Percentiles rank a stretch among this genome's conserved stretches.
phyloP scores from a whole-genome alignment of 2,888 invertebrate species.

The Phasia obesa region DNA sequence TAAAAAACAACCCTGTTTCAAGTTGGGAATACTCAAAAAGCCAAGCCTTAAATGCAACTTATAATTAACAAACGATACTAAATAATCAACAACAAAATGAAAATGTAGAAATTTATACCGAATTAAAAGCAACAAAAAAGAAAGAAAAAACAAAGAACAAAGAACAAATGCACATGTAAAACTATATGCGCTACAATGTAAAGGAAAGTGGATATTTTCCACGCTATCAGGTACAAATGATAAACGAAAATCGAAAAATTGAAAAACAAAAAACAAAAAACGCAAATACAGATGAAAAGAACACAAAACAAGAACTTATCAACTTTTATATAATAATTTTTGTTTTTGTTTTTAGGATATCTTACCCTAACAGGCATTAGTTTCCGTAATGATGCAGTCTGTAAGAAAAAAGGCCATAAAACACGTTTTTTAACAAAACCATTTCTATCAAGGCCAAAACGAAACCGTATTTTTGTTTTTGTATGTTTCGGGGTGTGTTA shows the following conservation, averaged over 20 bases:
- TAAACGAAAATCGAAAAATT: conserved; percentile 22
- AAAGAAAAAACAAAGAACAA: too few species aligned
- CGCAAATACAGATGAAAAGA: conserved; percentile 32
- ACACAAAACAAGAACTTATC: conserved; percentile 48
- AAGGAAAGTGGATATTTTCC: conserved; percentile 24
- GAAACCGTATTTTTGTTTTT: conserved; percentile 60
- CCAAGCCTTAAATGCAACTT: conserved; percentile 61
- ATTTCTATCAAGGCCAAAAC: conserved; percentile 68
- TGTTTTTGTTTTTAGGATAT: conserved; percentile 66
- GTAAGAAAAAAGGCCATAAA: conserved; percentile 75
- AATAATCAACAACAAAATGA: conserved; percentile 43
- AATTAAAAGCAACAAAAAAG: too few species aligned
- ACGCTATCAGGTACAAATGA: conserved; percentile 27
- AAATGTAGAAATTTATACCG: conserved; percentile 11
- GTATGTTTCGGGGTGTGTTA: conserved; percentile 49
- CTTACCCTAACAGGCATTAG: conserved; percentile 81
- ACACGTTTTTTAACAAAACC: conserved; percentile 67
- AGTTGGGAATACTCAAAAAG: conserved; percentile 27
- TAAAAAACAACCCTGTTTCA: conserved; percentile 18
- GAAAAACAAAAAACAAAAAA: not conserved
- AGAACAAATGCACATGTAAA: conserved; percentile 27
- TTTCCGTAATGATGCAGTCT: conserved; percentile 78
- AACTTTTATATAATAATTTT: conserved; percentile 43
- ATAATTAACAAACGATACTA: conserved; percentile 31
- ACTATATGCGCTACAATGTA: not conserved